Percentiles rank a stretch among this genome's conserved stretches.
These are phyloP conservation scores for Centropristis striata DNA, from an alignment of 2,113 vertebrate genomes.

Conservation along the genomic window DNA sequence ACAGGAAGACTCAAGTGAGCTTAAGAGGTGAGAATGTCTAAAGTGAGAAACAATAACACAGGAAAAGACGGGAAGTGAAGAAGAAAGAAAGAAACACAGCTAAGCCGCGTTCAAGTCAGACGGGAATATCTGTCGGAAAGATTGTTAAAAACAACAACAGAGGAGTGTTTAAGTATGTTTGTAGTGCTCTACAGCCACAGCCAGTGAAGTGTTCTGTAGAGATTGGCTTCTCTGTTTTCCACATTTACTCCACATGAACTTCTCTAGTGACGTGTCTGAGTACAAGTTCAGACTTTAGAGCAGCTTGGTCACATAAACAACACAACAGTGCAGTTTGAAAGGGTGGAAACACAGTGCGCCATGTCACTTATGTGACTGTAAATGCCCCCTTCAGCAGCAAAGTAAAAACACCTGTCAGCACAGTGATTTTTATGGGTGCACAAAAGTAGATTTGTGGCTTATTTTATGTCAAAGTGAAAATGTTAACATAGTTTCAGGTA, in stretches of 20 bases:
- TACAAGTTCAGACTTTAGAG: constrained; percentile 10
- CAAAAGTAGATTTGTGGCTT: not conserved
- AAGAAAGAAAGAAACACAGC: constrained; percentile 8
- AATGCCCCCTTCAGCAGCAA: not conserved
- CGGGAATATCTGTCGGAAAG: constrained; percentile 38
- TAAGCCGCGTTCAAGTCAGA: constrained; percentile 25
- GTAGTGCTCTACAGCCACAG: not conserved
- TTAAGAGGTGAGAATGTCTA: constrained; percentile 37
- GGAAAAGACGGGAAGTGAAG: constrained; percentile 26
- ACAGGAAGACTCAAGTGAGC: constrained; percentile 41
- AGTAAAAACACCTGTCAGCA: not conserved
- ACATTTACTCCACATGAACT: not conserved
- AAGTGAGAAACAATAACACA: constrained; percentile 30
- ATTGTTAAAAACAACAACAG: constrained; percentile 28
- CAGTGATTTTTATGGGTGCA: not conserved
- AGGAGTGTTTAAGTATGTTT: not conserved
- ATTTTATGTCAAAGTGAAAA: not conserved
- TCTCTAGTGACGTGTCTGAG: not conserved
- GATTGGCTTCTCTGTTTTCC: constrained; percentile 4
- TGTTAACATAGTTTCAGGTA: not conserved
- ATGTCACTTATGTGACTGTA: not conserved
- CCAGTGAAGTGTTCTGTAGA: not conserved
- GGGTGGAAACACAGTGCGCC: not conserved
- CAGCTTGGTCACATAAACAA: constrained; percentile 4
- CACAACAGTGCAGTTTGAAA: not conserved